These are phyloP conservation scores for Drosophila obscura DNA, from an alignment of 1,140 invertebrate species.

Conservation along the genomic window DNA sequence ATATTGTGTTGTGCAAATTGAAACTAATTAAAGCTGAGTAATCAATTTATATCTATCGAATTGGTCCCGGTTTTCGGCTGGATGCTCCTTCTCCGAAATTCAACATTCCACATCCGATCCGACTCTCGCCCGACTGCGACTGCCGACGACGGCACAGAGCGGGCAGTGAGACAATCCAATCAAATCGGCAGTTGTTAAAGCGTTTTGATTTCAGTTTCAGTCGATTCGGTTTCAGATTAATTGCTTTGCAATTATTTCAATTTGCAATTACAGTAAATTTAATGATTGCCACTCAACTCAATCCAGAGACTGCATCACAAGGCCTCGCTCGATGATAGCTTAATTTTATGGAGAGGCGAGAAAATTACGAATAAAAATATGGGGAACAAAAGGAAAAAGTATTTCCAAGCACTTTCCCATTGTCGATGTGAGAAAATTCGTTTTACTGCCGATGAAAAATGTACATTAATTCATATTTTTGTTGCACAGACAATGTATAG, in stretches of 20 bases:
- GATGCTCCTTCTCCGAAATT: not conserved
- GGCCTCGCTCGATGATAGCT: constrained; percentile 5
- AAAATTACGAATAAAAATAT: constrained; percentile 26
- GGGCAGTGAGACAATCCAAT: constrained; percentile 16
- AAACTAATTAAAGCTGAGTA: constrained; percentile 71
- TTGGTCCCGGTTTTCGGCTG: not conserved
- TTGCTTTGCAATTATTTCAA: constrained; percentile 54
- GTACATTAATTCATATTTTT: too few species aligned
- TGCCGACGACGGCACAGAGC: not conserved
- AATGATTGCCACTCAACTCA: constrained; percentile 55
- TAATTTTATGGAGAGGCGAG: constrained; percentile 23
- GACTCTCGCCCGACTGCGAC: not conserved
- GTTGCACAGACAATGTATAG: too few species aligned
- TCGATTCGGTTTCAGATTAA: constrained; percentile 59
- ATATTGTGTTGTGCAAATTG: constrained; percentile 50
- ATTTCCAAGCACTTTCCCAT: too few species aligned
- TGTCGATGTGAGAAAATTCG: too few species aligned
- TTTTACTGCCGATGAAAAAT: too few species aligned
- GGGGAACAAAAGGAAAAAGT: not conserved
- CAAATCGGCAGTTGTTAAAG: constrained; percentile 43
- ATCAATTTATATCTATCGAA: constrained; percentile 38
- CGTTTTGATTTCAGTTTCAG: constrained; percentile 42
- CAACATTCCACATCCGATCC: too few species aligned
- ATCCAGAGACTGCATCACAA: not conserved
- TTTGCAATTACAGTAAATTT: constrained; percentile 59